Base-by-base conservation (phyloP, 2,113 vertebrate species). In the rat (Rattus norvegicus) region DNA sequence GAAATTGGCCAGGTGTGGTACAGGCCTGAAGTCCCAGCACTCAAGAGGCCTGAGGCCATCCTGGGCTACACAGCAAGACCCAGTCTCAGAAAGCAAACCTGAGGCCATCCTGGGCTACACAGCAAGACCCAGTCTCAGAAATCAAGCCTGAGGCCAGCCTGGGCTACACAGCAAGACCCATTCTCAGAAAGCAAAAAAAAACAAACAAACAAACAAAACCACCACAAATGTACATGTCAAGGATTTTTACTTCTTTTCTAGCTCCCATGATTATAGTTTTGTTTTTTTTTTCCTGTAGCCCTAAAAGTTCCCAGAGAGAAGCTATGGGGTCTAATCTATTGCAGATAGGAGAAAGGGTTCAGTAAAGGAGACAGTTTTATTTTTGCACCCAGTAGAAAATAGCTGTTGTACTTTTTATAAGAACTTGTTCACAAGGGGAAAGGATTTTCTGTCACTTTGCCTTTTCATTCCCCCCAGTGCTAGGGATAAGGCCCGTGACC, bases 231-330 rank as follows among this genome's bases (percentile, higher is more conserved):
- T 72, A 3, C 28, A 24, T 83, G 63, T 93, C 61, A 94, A 59
- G 17, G n/a, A 30, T 93, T 80, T 95, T 73, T 73, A 22, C 22
- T 73, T 73, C 90, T 19, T 83, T 86, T 24, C 79, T 75, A 43
- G 52, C 13, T 80, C 13, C 67, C 59, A 59, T 80, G 83, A 69
- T 43, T 76, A 72, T n/a, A 39, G 54, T 77, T 1, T 95, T 90
- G n/a, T 59, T 96, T 59, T 77, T 1, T 94, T 88, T n/a, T 95
- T 43, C 47, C 75, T 20, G 2, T 0, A 3, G 11, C 47, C 76
- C 93, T 59, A 59, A 91, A 90, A 79, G 86, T 93, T 72, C 47
- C 69, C n/a, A 36, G 24, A 70, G 92, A 47, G 84, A 67, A 92
- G 24, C 26, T 80, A 56, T 0, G 33, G 30, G 26, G 33, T 76